phyloP scores from a whole-genome alignment of 2,113 vertebrate genomes.

The Odocoileus virginianus region DNA sequence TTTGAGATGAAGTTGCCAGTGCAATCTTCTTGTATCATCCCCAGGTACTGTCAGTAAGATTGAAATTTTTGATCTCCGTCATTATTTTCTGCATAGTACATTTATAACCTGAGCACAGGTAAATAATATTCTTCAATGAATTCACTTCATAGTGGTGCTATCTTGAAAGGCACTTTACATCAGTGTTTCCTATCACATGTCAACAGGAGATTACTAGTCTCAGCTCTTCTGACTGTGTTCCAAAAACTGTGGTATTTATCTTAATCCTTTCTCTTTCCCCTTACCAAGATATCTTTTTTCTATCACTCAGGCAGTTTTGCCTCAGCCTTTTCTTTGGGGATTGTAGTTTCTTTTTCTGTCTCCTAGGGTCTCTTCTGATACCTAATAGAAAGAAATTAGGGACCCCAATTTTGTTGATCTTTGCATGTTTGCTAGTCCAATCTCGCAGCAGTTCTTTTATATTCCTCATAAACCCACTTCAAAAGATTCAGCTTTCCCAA shows the following conservation, averaged over 20 bases:
- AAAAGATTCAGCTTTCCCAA: not conserved
- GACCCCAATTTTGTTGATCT: not conserved
- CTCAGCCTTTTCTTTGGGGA: not conserved
- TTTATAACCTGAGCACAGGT: not conserved
- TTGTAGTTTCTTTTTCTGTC: not conserved
- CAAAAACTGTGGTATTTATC: not conserved
- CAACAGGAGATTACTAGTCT: not conserved
- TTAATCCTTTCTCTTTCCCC: not conserved
- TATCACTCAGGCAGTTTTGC: not conserved
- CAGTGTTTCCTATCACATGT: conserved; percentile 2
- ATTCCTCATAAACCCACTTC: not conserved
- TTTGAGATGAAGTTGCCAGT: conserved; percentile 31
- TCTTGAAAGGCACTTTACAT: conserved; percentile 44
- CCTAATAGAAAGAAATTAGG: not conserved
- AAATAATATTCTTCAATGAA: conserved; percentile 42
- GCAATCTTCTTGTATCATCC: not conserved
- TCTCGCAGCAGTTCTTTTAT: not conserved
- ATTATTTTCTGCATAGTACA: conserved; percentile 36
- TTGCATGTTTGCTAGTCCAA: rapidly evolving
- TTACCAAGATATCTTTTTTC: not conserved
- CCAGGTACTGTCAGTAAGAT: conserved; percentile 41
- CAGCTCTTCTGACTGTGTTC: not conserved
- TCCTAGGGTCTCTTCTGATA: not conserved
- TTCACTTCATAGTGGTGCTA: not conserved
- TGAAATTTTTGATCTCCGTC: conserved; percentile 51